Base-by-base conservation (phyloP, 2,797 vertebrate genomes). In the Selene dorsalis region DNA sequence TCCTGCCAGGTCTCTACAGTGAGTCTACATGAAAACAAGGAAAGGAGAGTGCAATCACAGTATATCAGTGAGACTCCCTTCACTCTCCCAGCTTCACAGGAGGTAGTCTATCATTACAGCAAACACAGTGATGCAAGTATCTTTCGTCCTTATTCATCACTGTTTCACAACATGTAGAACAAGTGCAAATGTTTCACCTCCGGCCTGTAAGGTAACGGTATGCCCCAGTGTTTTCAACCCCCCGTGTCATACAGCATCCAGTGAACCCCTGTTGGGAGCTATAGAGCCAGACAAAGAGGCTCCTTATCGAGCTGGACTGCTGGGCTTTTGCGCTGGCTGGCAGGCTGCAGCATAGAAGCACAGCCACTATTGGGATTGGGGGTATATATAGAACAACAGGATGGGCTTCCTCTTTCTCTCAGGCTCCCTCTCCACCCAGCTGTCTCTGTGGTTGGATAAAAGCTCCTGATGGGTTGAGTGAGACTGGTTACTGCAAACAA, bases 311-410 rank as follows among this genome's bases (percentile, higher is more conserved):
- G 88, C 84, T 2, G 77, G 69, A 83, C 83, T 76, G 87, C 85
- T 75, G 84, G 87, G 80, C 81, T 78, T 85, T 69, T 84, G 68
- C 86, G 82, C 74, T 9, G 50, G 69, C 68, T 88, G 83, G 84
- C 79, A 76, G 73, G 67, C 82, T 87, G 82, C 78, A 83, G 70
- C 71, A 67, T 50, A 77, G 73, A 85, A 70, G 80, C 83, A 84
- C 64, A 75, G 75, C 84, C 75, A 61, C 88, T 90, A 81, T 87
- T 89, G 84, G 88, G 84, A 86, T 75, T 84, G 77, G 67, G 75
- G 84, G 41, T 90, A 86, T 87, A 92, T 92, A 92, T 91, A 92
- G 88, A 92, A 90, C 83, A 88, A 68, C 82, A 85, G 88, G 88
- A 90, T 78, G 87, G 88, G 82, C 82, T 90, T 91, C 83, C 85